Conservation (phyloP, 2,113 vertebrate species). For the Pterocles orientalis region DNA sequence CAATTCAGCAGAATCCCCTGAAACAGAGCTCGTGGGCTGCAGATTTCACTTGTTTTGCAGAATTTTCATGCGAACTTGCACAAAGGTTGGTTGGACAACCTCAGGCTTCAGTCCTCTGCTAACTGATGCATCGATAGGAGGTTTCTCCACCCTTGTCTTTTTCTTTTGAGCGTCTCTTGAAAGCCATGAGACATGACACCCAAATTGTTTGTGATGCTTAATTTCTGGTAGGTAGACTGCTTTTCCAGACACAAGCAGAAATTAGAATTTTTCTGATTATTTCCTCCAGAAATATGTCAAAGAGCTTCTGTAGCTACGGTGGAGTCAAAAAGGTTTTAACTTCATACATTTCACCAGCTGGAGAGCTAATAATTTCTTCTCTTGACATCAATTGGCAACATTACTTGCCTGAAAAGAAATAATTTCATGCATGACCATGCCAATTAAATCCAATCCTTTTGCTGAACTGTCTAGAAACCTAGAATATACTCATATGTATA, state of each 20-base stretch:
- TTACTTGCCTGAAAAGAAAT: constrained; percentile 12
- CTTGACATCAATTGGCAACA: not conserved
- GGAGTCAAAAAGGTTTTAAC: not conserved
- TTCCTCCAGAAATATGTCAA: constrained; percentile 9
- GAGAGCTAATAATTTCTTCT: not conserved
- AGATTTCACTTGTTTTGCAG: not conserved
- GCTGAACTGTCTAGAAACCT: not conserved
- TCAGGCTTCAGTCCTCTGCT: fast-evolving
- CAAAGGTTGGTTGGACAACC: fast-evolving
- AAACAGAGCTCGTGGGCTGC: not conserved
- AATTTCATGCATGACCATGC: constrained; percentile 7
- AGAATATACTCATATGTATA: not conserved
- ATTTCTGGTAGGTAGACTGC: not conserved
- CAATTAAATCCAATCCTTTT: constrained; percentile 3
- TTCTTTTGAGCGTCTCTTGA: not conserved
- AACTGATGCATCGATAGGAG: too few relatives aligned
- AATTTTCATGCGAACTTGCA: not conserved
- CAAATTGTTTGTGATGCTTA: not conserved
- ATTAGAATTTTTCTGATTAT: constrained; percentile 11
- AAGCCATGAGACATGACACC: not conserved
- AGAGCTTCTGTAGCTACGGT: not conserved
- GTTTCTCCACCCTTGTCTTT: not conserved
- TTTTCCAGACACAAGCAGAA: not conserved
- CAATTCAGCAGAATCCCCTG: not conserved
- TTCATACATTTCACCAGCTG: not conserved